Conservation (phyloP, 2,797 vertebrate genomes). For the Anguilla megastoma region DNA sequence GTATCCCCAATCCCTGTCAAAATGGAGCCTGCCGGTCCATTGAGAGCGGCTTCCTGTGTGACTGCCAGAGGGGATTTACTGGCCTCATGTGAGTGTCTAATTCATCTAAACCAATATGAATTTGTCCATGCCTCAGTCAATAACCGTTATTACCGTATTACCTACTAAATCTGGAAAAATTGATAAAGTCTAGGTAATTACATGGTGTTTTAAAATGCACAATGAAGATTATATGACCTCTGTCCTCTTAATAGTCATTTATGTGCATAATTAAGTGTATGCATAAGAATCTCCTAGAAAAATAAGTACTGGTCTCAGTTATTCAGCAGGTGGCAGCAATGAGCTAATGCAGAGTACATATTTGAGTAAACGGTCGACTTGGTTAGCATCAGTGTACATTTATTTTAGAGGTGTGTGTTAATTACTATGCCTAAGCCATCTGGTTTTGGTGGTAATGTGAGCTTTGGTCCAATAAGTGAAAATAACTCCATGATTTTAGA, state of each 20-base stretch:
- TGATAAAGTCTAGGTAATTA: too few species aligned
- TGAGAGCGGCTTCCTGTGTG: conserved; percentile 85
- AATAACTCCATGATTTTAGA: not conserved
- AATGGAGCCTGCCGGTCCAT: conserved; percentile 86
- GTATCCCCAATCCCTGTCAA: conserved; percentile 89
- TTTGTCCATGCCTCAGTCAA: not conserved
- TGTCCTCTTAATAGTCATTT: too few species aligned
- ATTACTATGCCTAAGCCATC: not conserved
- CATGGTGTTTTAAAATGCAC: too few species aligned
- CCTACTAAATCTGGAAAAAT: too few species aligned
- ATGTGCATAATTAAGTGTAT: too few species aligned
- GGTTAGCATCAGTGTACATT: not conserved
- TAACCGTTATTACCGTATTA: too few species aligned
- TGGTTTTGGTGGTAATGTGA: not conserved
- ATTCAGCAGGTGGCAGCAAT: not conserved
- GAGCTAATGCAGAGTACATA: not conserved
- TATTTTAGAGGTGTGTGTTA: not conserved
- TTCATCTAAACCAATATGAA: not conserved
- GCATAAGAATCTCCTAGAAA: not conserved
- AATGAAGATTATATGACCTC: too few species aligned
- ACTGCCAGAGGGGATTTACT: conserved; percentile 82
- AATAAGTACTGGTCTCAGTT: not conserved
- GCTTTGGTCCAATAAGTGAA: not conserved
- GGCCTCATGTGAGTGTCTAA: conserved; percentile 84
- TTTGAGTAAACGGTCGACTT: not conserved